Base-by-base conservation (phyloP, 2,888 invertebrate genomes). In the Tachina lurida region DNA sequence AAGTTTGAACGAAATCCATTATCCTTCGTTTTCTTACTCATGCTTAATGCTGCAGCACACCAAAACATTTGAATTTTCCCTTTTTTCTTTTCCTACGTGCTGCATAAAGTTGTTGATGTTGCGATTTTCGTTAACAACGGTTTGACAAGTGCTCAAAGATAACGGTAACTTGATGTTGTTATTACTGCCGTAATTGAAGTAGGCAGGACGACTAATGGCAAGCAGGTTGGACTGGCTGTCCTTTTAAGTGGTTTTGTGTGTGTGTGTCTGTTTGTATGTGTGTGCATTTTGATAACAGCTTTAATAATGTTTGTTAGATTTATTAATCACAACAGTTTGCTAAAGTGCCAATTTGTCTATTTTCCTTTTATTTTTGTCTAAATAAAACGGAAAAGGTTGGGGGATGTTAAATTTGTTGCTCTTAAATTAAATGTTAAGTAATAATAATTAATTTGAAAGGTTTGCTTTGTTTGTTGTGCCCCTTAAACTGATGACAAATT, bases 51-150 rank as follows among this genome's bases (percentile, higher is more conserved):
- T 67, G 54, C 47, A 65, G 22, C 39, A 17, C 19, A 56, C 56
- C 58, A 65, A 74, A 58, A 17, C 68, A 49, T 70, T 82, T 75
- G 74, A 67, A 19, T 52, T 65, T 49, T n/a, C 39, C 56, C 58
- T 52, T 67, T 17, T 70, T 39, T 15, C 0, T 17, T 45, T 67
- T 70, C 62, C 31, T 7, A n/a, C 22, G 31, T 75, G 10, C 62
- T 76, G 77, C 58, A 86, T 83, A 65, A 65, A 79, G 85, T 83
- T 83, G 83, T 83, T 86, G 85, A 79, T 86, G 85, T 75, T 75
- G 85, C 85, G 78, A 83, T 86, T 83, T 79, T 70, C 63, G 71
- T 86, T 86, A 86, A 86, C 85, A 86, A 79, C 79, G 82, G 75
- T 76, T 65, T 82, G 82, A 82, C 82, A 85, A 75, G 74, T 78